phyloP scores from a whole-genome alignment of 92 coral and sea anemone species.

The Phenganax marumi region DNA sequence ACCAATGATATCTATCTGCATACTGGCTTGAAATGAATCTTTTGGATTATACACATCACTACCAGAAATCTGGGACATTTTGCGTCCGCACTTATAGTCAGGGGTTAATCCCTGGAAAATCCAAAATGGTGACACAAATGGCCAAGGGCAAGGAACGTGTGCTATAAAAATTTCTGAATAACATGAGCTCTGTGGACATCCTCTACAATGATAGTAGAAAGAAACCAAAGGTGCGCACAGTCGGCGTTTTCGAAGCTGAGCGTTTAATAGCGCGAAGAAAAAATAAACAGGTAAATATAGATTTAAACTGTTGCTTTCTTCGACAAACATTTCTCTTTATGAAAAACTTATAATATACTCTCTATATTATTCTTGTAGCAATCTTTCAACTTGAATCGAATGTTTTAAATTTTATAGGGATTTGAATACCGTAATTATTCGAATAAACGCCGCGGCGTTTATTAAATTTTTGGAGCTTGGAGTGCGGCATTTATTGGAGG shows the following conservation, averaged over 20 bases:
- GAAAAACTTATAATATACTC: background rate
- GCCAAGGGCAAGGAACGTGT: too few species aligned
- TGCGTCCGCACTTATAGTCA: too few species aligned
- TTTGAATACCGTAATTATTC: too few species aligned
- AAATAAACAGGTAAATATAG: slow-evolving; percentile 25
- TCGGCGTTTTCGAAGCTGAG: slow-evolving; percentile 39
- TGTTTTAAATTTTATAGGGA: slow-evolving; percentile 21
- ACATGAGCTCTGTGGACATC: background rate
- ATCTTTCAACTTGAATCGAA: background rate
- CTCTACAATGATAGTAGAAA: background rate
- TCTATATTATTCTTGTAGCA: background rate
- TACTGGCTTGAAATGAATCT: slow-evolving; percentile 13
- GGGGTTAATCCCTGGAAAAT: too few species aligned
- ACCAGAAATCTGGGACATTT: too few species aligned
- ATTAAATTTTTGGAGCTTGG: too few species aligned
- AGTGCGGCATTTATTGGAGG: too few species aligned
- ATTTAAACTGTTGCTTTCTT: too few species aligned
- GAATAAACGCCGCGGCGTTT: too few species aligned
- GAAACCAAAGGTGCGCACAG: slow-evolving; percentile 10
- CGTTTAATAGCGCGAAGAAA: slow-evolving; percentile 40
- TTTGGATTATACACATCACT: slow-evolving; percentile 1
- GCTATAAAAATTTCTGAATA: background rate
- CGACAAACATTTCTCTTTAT: too few species aligned
- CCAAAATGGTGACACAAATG: too few species aligned
- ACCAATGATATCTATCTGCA: slow-evolving; percentile 6